Evolutionary conservation across 2,888 invertebrate genomes (phyloP).

Genomic region (Spatulosminthurus flaviceps): DNA sequence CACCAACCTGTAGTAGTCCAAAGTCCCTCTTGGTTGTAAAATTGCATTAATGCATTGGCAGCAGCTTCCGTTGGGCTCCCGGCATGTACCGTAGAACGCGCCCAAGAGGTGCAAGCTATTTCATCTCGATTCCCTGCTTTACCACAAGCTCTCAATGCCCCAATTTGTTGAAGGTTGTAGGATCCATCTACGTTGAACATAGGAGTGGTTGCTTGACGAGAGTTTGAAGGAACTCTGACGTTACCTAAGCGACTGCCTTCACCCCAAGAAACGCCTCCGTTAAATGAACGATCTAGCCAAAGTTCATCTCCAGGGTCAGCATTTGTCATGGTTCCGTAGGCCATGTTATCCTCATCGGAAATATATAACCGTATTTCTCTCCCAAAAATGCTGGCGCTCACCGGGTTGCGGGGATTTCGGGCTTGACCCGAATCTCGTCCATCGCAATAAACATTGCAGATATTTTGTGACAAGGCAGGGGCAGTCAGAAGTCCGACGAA

Average conservation of each 20-base stretch:
- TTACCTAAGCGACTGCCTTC: constrained; percentile 49
- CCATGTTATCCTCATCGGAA: constrained; percentile 54
- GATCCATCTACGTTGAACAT: constrained; percentile 58
- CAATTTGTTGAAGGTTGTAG: constrained; percentile 38
- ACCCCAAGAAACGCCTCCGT: constrained; percentile 53
- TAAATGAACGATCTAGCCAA: constrained; percentile 59
- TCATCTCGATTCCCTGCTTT: not conserved
- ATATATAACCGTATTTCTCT: constrained; percentile 37
- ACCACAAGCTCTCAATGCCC: constrained; percentile 55
- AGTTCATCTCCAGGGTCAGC: constrained; percentile 55
- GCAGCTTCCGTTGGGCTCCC: constrained; percentile 54
- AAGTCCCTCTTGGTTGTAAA: constrained; percentile 50
- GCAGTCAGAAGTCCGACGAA: not conserved
- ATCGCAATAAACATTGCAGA: constrained; percentile 61
- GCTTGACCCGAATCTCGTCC: constrained; percentile 53
- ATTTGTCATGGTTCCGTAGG: constrained; percentile 49
- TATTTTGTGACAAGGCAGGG: not conserved
- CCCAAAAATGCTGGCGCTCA: constrained; percentile 43
- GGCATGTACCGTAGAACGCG: constrained; percentile 49
- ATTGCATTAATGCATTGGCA: constrained; percentile 59
- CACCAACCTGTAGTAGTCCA: constrained; percentile 60
- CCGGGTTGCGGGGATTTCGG: constrained; percentile 41
- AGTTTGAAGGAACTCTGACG: constrained; percentile 41
- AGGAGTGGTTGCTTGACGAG: constrained; percentile 31
- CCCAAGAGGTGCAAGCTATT: constrained; percentile 57